Conservation (phyloP, 2,113 vertebrate species). For the Struthio camelus region DNA sequence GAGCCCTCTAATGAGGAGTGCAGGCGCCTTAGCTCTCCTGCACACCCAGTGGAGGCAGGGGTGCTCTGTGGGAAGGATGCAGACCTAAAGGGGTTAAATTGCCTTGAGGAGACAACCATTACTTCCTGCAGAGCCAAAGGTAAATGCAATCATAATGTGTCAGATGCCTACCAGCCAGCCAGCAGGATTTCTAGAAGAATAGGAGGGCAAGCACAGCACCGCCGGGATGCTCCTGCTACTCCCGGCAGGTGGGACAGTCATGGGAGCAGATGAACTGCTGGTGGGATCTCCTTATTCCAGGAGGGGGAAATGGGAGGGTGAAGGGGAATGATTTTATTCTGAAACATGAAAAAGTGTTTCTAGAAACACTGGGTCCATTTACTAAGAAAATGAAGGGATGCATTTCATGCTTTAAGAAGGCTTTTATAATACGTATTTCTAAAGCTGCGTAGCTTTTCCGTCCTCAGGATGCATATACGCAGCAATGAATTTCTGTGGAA, state of each 20-base stretch:
- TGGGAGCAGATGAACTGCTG: background rate
- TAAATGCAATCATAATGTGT: background rate
- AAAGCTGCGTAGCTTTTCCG: background rate
- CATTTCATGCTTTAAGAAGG: background rate
- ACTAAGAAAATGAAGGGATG: background rate
- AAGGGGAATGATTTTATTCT: background rate
- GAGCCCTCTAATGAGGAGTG: background rate
- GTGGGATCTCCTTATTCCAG: background rate
- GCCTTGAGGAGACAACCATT: accelerated
- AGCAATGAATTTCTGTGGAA: background rate
- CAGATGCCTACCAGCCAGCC: background rate
- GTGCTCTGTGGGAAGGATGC: accelerated
- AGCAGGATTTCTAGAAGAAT: background rate
- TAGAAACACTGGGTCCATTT: background rate
- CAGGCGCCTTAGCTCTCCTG: background rate
- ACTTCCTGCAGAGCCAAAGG: background rate
- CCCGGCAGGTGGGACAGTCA: background rate
- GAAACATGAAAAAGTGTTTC: background rate
- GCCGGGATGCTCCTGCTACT: background rate
- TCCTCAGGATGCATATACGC: accelerated
- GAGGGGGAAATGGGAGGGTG: background rate
- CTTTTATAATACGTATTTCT: background rate
- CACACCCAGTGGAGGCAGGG: accelerated
- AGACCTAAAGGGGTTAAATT: background rate
- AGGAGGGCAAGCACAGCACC: accelerated